Base-by-base conservation (phyloP, 2,113 vertebrate species). In the Halichoerus grypus region DNA sequence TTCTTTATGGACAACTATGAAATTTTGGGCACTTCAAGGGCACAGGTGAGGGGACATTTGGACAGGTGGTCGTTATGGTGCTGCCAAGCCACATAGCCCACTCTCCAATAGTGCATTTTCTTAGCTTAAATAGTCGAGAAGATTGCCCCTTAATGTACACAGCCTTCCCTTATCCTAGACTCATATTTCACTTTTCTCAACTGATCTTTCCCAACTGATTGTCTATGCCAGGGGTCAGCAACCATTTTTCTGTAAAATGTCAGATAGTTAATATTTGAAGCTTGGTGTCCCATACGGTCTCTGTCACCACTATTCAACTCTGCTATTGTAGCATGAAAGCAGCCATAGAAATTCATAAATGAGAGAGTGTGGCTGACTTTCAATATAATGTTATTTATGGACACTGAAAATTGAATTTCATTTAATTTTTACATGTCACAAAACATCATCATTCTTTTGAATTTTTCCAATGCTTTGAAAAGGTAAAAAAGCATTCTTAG, bases 391-490 rank as follows among this genome's bases (percentile, higher is more conserved):
- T 87, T 72, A 77, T 91, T 80, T 63, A 92, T n/a, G 83, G 74
- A 67, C 14, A n/a, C 57, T 3, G 33, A 95, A 77, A 69, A 76
- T 39, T 13, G n/a, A 71, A 49, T 88, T 28, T 76, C n/a, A 85
- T 46, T 46, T 86, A 57, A 79, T 28, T 97, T 94, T 86, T 71
- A 72, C n/a, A 63, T 67, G 53, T 83, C 33, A 24, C 3, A 19
- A 92, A 94, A 90, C 69, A 46, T 36, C 69, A 18, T 77, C 79
- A 51, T 28, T 92, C 74, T 82, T 91, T 88, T 51, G 22, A 88
- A 55, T 19, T 79, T 65, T 21, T 26, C 46, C 13, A 92, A 26
- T 7, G 26, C 81, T 69, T 92, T 61, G 61, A 55, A 95, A 59
- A 86, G 21, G 24, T 69, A 24, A 65, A 93, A 93, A 46, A 31